Evolutionary conservation across 2,113 vertebrate species (phyloP).

Genomic region (Halichoeres trimaculatus): DNA sequence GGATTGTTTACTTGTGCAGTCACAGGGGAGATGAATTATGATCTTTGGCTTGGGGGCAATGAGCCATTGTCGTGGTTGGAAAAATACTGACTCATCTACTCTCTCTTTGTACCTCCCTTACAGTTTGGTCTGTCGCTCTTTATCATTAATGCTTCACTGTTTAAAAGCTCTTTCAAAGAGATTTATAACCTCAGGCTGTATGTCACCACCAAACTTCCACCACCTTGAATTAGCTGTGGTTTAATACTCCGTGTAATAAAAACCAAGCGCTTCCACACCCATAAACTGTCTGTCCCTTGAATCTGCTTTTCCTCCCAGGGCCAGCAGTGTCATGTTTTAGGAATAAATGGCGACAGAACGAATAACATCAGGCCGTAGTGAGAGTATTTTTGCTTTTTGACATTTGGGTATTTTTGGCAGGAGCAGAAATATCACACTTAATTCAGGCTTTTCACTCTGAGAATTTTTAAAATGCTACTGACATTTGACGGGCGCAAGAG

Average conservation of each 20-base stretch:
- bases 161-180: conserved; percentile 12
- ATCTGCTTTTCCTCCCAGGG: conserved; percentile 31
- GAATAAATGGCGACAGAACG: conserved; percentile 33
- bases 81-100: conserved; percentile 1
- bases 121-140: conserved; percentile 13
- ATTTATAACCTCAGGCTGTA: conserved; percentile 38
- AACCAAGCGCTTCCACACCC: conserved; percentile 38
- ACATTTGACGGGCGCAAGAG: conserved; percentile 13
- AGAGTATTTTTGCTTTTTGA: conserved; percentile 43
- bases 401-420: conserved; percentile 52
- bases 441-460: conserved; percentile 38
- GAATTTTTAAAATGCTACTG: conserved; percentile 38
- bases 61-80: conserved; percentile 5
- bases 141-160: conserved; percentile 19
- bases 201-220: conserved; percentile 42
- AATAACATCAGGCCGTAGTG: conserved; percentile 29
- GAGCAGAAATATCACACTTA: conserved; percentile 44
- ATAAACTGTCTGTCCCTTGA: conserved; percentile 18
- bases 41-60: background rate
- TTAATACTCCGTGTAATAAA: conserved; percentile 17
- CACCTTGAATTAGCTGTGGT: conserved; percentile 44
- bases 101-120: background rate
- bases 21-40: background rate
- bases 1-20: background rate
- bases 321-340: conserved; percentile 38